Evolutionary conservation across 92 coral and sea anemone genomes (phyloP).

Genomic region (Zoanthus sansibaricus): DNA sequence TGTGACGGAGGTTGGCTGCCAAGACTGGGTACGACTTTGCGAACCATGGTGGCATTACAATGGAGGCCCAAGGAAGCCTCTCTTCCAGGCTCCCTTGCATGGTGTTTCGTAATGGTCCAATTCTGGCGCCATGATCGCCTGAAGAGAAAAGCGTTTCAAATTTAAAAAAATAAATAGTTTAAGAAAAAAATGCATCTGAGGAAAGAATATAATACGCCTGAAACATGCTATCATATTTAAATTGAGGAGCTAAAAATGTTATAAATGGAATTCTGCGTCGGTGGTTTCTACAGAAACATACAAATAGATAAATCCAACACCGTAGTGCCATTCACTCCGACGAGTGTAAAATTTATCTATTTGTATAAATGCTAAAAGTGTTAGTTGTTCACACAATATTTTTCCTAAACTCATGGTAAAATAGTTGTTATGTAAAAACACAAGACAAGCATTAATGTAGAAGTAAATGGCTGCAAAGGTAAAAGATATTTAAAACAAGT

Average conservation of each 20-base stretch:
- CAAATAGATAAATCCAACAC: too few species aligned
- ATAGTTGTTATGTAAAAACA: too few species aligned
- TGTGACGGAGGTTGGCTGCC: slow-evolving; percentile 59
- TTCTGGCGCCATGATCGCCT: slow-evolving; percentile 89
- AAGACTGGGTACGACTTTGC: slow-evolving; percentile 63
- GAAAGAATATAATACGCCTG: neutral
- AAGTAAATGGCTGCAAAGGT: too few species aligned
- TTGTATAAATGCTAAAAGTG: too few species aligned
- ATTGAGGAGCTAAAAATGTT: neutral
- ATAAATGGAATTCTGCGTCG: too few species aligned
- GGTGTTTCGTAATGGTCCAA: slow-evolving; percentile 78
- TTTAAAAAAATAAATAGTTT: neutral
- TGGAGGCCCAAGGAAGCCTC: slow-evolving; percentile 78
- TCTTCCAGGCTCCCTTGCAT: slow-evolving; percentile 86
- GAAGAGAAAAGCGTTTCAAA: neutral
- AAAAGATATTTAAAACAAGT: too few species aligned
- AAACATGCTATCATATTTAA: neutral
- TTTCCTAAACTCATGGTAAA: too few species aligned
- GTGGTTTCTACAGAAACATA: too few species aligned
- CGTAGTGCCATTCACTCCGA: too few species aligned
- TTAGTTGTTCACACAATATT: too few species aligned
- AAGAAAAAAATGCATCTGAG: neutral
- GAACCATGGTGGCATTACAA: slow-evolving; percentile 83
- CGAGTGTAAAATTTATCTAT: too few species aligned
- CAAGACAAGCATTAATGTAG: too few species aligned